Base-by-base conservation (phyloP, 2,797 vertebrate species). In the Anolis apletophallus region DNA sequence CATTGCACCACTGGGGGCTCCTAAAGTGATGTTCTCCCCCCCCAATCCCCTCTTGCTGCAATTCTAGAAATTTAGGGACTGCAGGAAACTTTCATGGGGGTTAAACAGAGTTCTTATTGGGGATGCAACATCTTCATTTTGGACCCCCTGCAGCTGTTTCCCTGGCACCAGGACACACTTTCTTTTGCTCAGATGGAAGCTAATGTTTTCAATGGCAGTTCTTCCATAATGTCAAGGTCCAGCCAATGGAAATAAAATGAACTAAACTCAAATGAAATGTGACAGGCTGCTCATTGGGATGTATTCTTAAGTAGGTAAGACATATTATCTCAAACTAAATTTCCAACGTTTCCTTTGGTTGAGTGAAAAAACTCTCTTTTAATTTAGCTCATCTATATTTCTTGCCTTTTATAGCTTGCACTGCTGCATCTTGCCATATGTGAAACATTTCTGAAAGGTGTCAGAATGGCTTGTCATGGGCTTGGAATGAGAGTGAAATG, bases 401-500 rank as follows among this genome's bases (percentile, higher is more conserved):
- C 89, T 96, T 95, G 86, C 85, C 91, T 94, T 92, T 88, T 93
- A 91, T 91, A 94, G 90, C 92, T 93, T 91, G 91, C 94, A 92
- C 74, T 88, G 90, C 69, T 90, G 86, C 89, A 85, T 93, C 85
- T 93, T 93, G 88, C 91, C 93, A 94, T 95, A 94, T 95, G 94
- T 94, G 94, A 95, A 96, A 91, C n/a, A 40, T 94, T 97, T 96
- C 93, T 96, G 91, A 91, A 94, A 96, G 94, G 96, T 96, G 95
- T 97, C 94, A 95, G 92, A 95, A 92, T 91, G 94, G 92, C 80
- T 91, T 95, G 94, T 96, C 95, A 95, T 94, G 88, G 85, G 90
- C 94, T 95, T 96, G 95, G 95, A 97, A 97, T 94, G 95, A 97
- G 88, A 90, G 91, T 86, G 94, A 94, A 96, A 96, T 96, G 95